Base-by-base conservation (phyloP, 2,797 vertebrate species). In the Rhabdomys pumilio region DNA sequence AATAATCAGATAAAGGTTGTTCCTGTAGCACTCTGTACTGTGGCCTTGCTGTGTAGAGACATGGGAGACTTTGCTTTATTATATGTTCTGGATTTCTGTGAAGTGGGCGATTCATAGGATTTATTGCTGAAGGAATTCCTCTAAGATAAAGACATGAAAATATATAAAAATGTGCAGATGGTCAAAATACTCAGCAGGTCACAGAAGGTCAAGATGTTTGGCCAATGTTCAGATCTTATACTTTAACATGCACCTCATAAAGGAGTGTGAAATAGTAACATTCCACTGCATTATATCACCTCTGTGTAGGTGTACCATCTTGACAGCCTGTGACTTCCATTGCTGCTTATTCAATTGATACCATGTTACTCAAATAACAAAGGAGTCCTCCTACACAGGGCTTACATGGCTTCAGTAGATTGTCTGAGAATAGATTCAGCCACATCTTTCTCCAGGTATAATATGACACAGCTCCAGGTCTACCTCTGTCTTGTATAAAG, bases 351-450 rank as follows among this genome's bases (percentile, higher is more conserved):
- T 72, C 67, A 81, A 0, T 34, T 82, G 34, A 82, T 85, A 34
- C 22, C 31, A 61, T 22, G 17, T 11, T 4, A 22, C 34, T 75
- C 4, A 53, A 1, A 29, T 29, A 63, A 8, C 12, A 20, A 73
- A 55, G 17, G 41, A 22, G 0, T 44, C 11, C 31, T 31, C 0
- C 0, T 55, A 67, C 4, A 22, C 1, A 31, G 63, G 44, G 5
- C 24, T 31, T 80, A 34, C 0, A 29, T 76, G 53, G 6, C 17
- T 26, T 81, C 24, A 79, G 7, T 11, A 67, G 83, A 73, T 26
- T 6, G 2, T 72, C 19, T 59, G 4, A 90, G 38, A 38, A 67
- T 11, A 89, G 6, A 44, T 31, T 13, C 55, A 26, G 14, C 3
- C 9, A 65, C 15, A 0, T 0, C 1, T 10, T 76, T 44, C 19